These are phyloP conservation scores for Dolichallabes microphthalmus DNA, from an alignment of 2,113 vertebrate species.

Conservation along the genomic window DNA sequence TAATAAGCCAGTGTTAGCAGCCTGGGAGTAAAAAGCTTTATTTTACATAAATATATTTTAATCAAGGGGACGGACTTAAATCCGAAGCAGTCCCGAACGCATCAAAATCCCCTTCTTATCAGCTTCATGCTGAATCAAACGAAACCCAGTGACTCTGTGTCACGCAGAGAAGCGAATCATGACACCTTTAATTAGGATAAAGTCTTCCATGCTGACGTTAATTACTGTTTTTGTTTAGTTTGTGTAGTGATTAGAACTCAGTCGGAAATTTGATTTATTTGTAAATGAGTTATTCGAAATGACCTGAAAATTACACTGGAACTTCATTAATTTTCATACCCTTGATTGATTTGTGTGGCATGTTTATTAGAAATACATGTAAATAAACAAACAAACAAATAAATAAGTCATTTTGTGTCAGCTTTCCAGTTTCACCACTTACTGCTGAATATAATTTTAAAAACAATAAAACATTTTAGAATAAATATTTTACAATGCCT, in stretches of 20 bases:
- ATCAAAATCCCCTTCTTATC: neutral
- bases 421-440: neutral
- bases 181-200: neutral
- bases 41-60: neutral
- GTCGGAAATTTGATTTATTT: neutral
- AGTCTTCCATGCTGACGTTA: neutral
- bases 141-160: neutral
- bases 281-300: neutral
- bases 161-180: neutral
- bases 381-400: too few relatives aligned
- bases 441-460: neutral
- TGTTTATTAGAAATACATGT: neutral
- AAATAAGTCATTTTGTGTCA: neutral
- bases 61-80: neutral
- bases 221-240: neutral
- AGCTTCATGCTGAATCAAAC: neutral
- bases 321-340: neutral
- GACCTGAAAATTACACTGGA: neutral
- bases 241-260: slow-evolving; percentile 9
- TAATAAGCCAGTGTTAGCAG: neutral
- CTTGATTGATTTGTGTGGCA: neutral
- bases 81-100: neutral
- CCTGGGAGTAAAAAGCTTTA: neutral
- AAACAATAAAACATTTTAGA: neutral
- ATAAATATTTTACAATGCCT: neutral